Conservation (phyloP, 2,797 vertebrate species). For the Pangasius djambal region DNA sequence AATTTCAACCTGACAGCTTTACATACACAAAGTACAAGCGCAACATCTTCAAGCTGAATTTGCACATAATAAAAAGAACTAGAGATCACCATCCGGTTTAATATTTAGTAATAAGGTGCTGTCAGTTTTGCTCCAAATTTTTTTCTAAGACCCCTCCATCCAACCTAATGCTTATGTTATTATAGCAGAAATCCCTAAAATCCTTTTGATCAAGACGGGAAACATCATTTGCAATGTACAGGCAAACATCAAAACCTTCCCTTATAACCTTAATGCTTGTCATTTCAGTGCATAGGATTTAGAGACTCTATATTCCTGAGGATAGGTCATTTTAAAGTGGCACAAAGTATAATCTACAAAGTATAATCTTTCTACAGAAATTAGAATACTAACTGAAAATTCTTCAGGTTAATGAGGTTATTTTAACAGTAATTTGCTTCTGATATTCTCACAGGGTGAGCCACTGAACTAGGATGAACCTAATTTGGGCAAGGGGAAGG, state of each 20-base stretch:
- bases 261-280: neutral
- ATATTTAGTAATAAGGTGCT: neutral
- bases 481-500: neutral
- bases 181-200: neutral
- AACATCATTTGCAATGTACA: neutral
- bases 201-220: neutral
- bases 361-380: neutral
- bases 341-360: neutral
- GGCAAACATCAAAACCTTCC: neutral
- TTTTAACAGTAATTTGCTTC: neutral
- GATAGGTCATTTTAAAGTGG: neutral
- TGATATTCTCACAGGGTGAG: neutral
- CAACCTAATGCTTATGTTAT: neutral
- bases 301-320: neutral
- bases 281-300: neutral
- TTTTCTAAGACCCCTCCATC: neutral
- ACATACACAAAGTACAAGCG: neutral
- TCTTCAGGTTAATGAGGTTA: neutral
- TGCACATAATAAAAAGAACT: neutral
- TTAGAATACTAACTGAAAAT: neutral
- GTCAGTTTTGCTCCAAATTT: neutral
- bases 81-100: neutral
- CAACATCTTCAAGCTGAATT: neutral
- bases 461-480: neutral
- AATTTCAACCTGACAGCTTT: neutral